These are phyloP conservation scores for Ceratosolen solmsi DNA, from an alignment of 1,140 invertebrate genomes.

Conservation along the genomic window DNA sequence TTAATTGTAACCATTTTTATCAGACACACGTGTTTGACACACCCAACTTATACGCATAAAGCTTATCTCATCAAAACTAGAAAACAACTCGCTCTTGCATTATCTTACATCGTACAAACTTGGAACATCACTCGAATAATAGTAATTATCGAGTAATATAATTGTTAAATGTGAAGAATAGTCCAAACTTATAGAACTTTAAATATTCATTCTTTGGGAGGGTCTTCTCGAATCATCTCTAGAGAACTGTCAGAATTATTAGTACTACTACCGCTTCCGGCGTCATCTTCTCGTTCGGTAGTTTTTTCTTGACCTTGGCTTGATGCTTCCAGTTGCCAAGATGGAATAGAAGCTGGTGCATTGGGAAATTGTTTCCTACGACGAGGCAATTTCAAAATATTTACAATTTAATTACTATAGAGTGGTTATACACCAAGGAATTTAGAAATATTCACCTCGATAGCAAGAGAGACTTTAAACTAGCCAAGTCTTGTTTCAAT, in stretches of 20 bases:
- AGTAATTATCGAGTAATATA: constrained; percentile 42
- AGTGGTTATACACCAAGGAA: background rate
- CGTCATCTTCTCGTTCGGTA: constrained; percentile 69
- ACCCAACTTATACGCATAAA: constrained; percentile 42
- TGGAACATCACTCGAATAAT: constrained; percentile 24
- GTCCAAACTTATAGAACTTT: constrained; percentile 38
- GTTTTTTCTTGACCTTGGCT: constrained; percentile 66
- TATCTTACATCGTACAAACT: constrained; percentile 29
- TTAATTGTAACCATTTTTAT: constrained; percentile 42
- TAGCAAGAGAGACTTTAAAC: constrained; percentile 83
- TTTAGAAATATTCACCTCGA: constrained; percentile 75
- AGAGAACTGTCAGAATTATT: constrained; percentile 73
- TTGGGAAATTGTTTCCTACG: constrained; percentile 83
- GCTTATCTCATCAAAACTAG: constrained; percentile 52
- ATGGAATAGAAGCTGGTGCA: constrained; percentile 82
- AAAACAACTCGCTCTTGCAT: constrained; percentile 45
- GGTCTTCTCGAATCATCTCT: constrained; percentile 73
- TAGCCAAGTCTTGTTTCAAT: constrained; percentile 83
- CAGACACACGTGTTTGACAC: constrained; percentile 28
- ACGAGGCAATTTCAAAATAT: too few species aligned
- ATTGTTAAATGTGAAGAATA: constrained; percentile 26
- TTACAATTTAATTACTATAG: too few species aligned
- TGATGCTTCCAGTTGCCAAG: constrained; percentile 79
- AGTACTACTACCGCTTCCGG: constrained; percentile 71
- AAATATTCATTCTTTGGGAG: constrained; percentile 66